Evolutionary conservation across 1,140 invertebrate genomes (phyloP).

Genomic region (Brachionus plicatilis): DNA sequence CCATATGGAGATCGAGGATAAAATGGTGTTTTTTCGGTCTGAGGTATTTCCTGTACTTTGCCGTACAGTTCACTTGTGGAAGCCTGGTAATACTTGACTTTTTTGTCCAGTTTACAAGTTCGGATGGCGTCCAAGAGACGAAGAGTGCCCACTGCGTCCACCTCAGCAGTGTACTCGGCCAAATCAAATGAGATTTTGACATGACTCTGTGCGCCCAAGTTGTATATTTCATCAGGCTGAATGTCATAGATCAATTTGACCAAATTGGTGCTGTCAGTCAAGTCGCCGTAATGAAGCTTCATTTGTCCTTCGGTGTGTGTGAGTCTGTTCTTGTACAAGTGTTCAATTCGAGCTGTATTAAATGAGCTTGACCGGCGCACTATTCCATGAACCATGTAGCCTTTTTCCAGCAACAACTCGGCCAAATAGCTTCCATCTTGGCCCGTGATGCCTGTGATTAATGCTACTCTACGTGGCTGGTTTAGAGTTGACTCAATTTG

Average conservation of each 20-base stretch:
- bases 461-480: slow-evolving; percentile 55
- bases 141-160: slow-evolving; percentile 93
- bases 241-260: slow-evolving; percentile 85
- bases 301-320: slow-evolving; percentile 67
- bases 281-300: slow-evolving; percentile 96
- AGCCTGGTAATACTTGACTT: slow-evolving; percentile 64
- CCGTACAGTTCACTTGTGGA: slow-evolving; percentile 97
- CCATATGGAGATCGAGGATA: slow-evolving; percentile 99
- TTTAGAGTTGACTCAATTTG: neutral
- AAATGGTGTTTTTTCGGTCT: slow-evolving; percentile 95
- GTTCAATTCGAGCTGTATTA: slow-evolving; percentile 89
- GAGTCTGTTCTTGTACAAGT: slow-evolving; percentile 82
- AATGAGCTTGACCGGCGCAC: slow-evolving; percentile 89
- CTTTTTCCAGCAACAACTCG: slow-evolving; percentile 87
- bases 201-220: slow-evolving; percentile 98
- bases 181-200: slow-evolving; percentile 96
- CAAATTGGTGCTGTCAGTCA: slow-evolving; percentile 94
- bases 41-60: slow-evolving; percentile 91
- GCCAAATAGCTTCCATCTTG: slow-evolving; percentile 99
- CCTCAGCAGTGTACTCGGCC: slow-evolving; percentile 97
- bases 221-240: slow-evolving; percentile 90
- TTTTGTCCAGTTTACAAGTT: slow-evolving; percentile 77
- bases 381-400: slow-evolving; percentile 87
- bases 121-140: slow-evolving; percentile 88
- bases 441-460: slow-evolving; percentile 86